Percentiles rank a stretch among this genome's conserved stretches.
Conservation (phyloP, 2,113 vertebrate genomes). For the Varanus salvator region DNA sequence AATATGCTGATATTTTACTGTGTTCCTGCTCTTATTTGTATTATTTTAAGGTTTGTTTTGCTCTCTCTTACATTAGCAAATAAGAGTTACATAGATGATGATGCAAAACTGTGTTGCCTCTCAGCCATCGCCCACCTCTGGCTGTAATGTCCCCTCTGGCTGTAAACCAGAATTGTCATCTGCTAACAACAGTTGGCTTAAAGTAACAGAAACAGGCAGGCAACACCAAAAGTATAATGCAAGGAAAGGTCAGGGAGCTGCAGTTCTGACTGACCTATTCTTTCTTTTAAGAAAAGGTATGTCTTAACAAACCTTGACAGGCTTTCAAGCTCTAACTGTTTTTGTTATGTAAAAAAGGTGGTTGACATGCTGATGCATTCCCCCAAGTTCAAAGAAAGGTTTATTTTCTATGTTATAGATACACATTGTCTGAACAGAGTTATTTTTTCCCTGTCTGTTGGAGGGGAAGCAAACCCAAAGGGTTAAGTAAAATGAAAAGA, state of each 20-base stretch:
- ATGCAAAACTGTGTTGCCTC: not conserved
- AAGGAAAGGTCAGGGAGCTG: not conserved
- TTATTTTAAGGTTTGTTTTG: too few relatives aligned
- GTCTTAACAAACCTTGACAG: not conserved
- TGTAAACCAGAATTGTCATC: not conserved
- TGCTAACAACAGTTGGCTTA: not conserved
- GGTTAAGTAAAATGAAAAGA: not conserved
- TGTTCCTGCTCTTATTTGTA: too few relatives aligned
- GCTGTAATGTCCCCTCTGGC: not conserved
- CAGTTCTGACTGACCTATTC: not conserved
- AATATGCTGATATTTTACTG: too few relatives aligned
- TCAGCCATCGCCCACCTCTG: not conserved
- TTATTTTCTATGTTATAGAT: not conserved
- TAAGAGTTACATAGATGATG: too few relatives aligned
- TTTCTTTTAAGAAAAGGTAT: not conserved
- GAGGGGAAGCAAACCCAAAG: not conserved
- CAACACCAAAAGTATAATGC: not conserved
- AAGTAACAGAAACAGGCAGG: not conserved
- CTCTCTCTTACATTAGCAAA: too few relatives aligned
- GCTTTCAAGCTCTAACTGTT: slow-evolving; percentile 9
- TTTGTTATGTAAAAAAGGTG: slow-evolving; percentile 19
- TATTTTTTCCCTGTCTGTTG: not conserved
- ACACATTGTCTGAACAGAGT: not conserved
- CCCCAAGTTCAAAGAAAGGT: slow-evolving; percentile 13
- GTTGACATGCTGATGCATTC: not conserved